Base-by-base conservation (phyloP, 2,113 vertebrate species). In the Lycaon pictus region DNA sequence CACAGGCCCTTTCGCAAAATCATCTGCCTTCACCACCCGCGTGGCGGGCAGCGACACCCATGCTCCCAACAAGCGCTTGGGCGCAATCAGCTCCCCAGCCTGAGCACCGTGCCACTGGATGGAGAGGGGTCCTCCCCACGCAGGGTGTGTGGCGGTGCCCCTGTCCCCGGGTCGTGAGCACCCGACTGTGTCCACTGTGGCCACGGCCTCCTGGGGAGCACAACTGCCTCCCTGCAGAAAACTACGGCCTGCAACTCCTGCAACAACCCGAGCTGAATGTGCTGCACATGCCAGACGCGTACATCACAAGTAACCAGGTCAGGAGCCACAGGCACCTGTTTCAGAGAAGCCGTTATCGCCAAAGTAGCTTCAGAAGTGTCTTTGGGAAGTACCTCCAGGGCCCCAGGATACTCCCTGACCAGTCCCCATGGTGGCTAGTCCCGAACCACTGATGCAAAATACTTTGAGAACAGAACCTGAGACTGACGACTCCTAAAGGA, bases 351-450 rank as follows among this genome's bases (percentile, higher is more conserved):
- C 35, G 27, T 35, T 60, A 48, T 23, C 77, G 55, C 86, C 90
- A 65, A 87, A 87, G 95, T n/a, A 53, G 69, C 62, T 95, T 51
- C 4, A 90, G 62, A 90, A 90, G 23, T 35, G 51, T 86, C 77
- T 82, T 86, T 74, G 29, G 85, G 65, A 86, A 71, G 35, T 17
- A 23, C 7, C 53, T 25, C 85, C 32, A 20, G 67, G 84, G 62
- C 62, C 69, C 60, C 19, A 72, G 92, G 82, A 90, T 27, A 90
- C 87, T 93, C 19, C 35, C 88, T 63, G 55, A 63, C 51, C 48
- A 51, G 81, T 37, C 48, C 74, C 87, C 7, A 0, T 32, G 35
- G 56, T 67, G 71, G 82, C 62, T 53, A 23, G 62, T 62, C n/a
- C 62, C 69, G 87, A 79, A 90, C 53, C 48, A 71, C 25, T 60